A percentile compares a stretch with the other conserved stretches of the same genome.
These are phyloP conservation scores for Drosophila recens DNA, from an alignment of 2,888 invertebrate species.

Conservation along the genomic window DNA sequence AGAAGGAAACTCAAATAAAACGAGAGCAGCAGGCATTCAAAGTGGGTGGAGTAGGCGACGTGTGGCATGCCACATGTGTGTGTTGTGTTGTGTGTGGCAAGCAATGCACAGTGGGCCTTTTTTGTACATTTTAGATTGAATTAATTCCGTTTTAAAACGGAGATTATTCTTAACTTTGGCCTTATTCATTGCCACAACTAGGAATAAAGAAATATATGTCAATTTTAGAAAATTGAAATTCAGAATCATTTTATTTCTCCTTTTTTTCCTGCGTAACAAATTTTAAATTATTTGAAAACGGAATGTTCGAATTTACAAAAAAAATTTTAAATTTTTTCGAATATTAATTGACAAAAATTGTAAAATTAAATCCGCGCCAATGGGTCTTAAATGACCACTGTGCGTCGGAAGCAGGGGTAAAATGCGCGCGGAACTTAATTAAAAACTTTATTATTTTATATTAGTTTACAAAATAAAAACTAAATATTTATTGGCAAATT, in stretches of 20 bases:
- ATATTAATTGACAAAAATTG: background rate
- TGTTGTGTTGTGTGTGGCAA: background rate
- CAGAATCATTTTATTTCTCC: no score
- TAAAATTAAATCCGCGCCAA: background rate
- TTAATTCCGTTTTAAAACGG: background rate
- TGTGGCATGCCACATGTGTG: conserved; percentile 28
- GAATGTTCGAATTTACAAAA: background rate
- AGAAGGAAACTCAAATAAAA: conserved; percentile 31
- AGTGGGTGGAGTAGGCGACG: conserved; percentile 26
- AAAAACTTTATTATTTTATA: background rate
- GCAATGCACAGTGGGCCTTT: background rate
- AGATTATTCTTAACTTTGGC: background rate
- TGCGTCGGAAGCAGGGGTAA: conserved; percentile 30
- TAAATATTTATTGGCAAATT: background rate
- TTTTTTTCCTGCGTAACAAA: no score
- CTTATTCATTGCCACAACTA: no score
- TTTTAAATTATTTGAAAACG: no score
- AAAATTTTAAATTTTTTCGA: no score
- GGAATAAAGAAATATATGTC: no score
- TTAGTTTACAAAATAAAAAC: background rate
- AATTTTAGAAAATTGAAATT: no score
- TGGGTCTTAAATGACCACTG: background rate
- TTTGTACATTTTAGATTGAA: background rate
- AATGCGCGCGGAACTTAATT: conserved; percentile 48
- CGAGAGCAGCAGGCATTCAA: conserved; percentile 13